Evolutionary conservation across 2,797 vertebrate genomes (phyloP).

Genomic region (Rhadinocentrus ornatus): DNA sequence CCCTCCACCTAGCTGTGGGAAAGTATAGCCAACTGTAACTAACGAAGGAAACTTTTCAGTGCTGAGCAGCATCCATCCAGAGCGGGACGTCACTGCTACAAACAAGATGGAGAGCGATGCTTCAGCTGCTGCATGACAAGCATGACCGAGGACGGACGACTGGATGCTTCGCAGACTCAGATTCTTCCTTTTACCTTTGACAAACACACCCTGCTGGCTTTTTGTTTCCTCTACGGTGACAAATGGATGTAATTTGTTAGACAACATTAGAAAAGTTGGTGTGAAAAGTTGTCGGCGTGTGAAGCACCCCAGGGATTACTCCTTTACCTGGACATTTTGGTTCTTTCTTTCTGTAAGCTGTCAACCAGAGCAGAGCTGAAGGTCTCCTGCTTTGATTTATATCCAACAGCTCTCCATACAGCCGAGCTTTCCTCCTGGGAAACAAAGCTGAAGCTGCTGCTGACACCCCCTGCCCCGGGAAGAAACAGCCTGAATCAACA

Average conservation of each 20-base stretch:
- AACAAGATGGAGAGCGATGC: conserved; percentile 54
- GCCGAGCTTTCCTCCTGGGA: conserved; percentile 30
- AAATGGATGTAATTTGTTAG: conserved; percentile 56
- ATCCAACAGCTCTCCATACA: conserved; percentile 37
- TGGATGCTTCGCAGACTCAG: conserved; percentile 21
- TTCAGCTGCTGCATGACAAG: conserved; percentile 61
- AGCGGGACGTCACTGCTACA: conserved; percentile 39
- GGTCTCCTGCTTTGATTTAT: conserved; percentile 36
- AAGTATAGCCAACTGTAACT: conserved; percentile 55
- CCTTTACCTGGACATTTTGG: conserved; percentile 25
- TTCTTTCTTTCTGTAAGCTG: conserved; percentile 40
- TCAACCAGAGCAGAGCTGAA: conserved; percentile 57
- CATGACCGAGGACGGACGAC: conserved; percentile 43
- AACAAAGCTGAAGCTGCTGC: conserved; percentile 1
- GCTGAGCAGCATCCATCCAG: conserved; percentile 51
- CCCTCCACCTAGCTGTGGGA: conserved; percentile 15
- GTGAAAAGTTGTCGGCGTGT: conserved; percentile 50
- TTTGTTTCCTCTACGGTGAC: neutral
- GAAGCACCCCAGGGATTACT: conserved; percentile 51
- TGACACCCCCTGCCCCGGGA: conserved; percentile 17
- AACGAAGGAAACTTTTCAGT: conserved; percentile 61
- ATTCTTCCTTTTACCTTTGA: conserved; percentile 10
- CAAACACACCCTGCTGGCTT: conserved; percentile 8
- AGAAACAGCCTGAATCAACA: conserved; percentile 30
- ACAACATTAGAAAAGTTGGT: conserved; percentile 59